phyloP scores from a whole-genome alignment of 2,888 invertebrate genomes.

The Tetropium fuscum region DNA sequence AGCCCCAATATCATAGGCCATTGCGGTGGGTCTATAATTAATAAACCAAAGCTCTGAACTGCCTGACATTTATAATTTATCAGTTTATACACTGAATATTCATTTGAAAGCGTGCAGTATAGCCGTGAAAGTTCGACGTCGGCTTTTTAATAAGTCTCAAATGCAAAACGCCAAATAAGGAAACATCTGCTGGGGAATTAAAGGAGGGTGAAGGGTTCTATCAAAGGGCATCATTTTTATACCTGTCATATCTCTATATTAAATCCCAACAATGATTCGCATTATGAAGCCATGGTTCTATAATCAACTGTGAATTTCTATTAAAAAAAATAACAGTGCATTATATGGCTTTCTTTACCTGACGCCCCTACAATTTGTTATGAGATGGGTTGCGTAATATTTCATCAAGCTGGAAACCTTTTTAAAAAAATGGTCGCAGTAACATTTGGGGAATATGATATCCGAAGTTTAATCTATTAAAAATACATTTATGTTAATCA shows the following conservation, averaged over 20 bases:
- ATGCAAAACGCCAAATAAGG: constrained; percentile 19
- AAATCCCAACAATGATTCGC: constrained; percentile 43
- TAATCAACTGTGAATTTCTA: constrained; percentile 46
- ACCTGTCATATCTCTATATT: constrained; percentile 47
- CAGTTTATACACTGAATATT: constrained; percentile 14
- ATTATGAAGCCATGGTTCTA: constrained; percentile 38
- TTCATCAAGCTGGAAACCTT: constrained; percentile 29
- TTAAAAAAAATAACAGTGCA: constrained; percentile 34
- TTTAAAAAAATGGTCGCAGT: constrained; percentile 28
- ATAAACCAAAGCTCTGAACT: constrained; percentile 12
- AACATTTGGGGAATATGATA: constrained; percentile 36
- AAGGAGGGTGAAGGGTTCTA: constrained; percentile 28
- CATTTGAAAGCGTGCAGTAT: constrained; percentile 5
- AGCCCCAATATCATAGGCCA: constrained; percentile 13
- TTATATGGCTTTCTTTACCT: constrained; percentile 41
- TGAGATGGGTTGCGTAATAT: constrained; percentile 31
- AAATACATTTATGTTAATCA: constrained; percentile 31
- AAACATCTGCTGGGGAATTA: constrained; percentile 36
- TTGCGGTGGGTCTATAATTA: constrained; percentile 37
- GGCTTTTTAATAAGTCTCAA: constrained; percentile 15
- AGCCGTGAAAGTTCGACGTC: constrained; percentile 10
- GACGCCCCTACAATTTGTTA: constrained; percentile 27
- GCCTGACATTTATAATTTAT: constrained; percentile 17
- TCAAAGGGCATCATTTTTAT: constrained; percentile 37
- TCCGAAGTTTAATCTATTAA: constrained; percentile 32